Evolutionary conservation across 2,888 invertebrate genomes (phyloP).

Genomic region (Apodemia zela): DNA sequence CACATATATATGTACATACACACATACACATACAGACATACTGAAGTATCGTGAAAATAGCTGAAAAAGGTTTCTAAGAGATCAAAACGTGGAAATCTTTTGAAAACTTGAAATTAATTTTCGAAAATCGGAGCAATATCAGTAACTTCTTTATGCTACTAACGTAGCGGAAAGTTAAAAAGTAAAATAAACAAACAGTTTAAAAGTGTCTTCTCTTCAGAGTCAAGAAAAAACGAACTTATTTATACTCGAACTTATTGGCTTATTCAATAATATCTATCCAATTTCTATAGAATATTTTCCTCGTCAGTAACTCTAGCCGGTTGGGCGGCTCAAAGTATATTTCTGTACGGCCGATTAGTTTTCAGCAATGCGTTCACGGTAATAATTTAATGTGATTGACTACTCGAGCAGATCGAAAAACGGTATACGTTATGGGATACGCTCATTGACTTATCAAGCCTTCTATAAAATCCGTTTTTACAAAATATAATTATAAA

Average conservation of each 20-base stretch:
- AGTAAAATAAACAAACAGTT: too few species aligned
- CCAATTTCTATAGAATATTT: constrained; percentile 4
- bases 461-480: not conserved
- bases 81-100: too few species aligned
- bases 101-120: too few species aligned
- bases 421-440: constrained; percentile 20
- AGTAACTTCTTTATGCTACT: too few species aligned
- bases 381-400: constrained; percentile 41
- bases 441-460: not conserved
- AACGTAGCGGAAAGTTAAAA: too few species aligned
- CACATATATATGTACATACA: too few species aligned
- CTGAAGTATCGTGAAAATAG: too few species aligned
- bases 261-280: not conserved
- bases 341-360: constrained; percentile 36
- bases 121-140: too few species aligned
- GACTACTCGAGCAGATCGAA: constrained; percentile 28
- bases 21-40: too few species aligned
- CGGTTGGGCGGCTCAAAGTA: constrained; percentile 11
- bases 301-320: not conserved
- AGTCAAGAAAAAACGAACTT: not conserved
- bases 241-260: too few species aligned
- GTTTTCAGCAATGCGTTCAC: constrained; percentile 35
- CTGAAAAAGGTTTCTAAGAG: too few species aligned
- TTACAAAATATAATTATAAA: too few species aligned
- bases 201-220: not conserved